These are phyloP conservation scores for Falco novaeseelandiae DNA, from an alignment of 2,797 vertebrate species.

Conservation along the genomic window DNA sequence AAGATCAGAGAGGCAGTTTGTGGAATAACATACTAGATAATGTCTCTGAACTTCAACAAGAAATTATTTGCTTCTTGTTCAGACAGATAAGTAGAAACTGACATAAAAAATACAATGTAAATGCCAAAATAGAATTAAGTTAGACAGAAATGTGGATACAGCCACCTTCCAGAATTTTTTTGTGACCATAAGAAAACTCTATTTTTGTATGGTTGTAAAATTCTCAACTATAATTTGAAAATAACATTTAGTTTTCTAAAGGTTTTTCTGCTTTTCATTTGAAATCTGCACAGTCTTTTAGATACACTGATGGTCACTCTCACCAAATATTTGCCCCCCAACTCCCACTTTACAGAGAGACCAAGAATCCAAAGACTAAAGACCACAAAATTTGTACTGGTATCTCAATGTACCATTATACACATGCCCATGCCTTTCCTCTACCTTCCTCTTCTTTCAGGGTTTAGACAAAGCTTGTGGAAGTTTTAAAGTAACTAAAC, in stretches of 20 bases:
- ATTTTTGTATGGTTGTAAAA: not conserved
- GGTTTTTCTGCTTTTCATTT: not conserved
- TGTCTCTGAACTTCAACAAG: not conserved
- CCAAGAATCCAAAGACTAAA: not conserved
- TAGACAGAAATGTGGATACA: not conserved
- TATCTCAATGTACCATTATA: not conserved
- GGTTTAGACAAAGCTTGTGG: not conserved
- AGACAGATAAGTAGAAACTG: not conserved
- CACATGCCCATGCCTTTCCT: not conserved
- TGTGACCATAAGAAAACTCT: not conserved
- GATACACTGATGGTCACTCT: not conserved
- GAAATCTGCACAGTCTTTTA: not conserved
- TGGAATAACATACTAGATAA: not conserved
- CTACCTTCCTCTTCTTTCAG: not conserved
- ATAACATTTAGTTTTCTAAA: not conserved
- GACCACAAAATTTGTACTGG: not conserved
- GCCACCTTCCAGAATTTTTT: not conserved
- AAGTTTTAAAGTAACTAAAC: not conserved
- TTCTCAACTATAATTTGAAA: not conserved
- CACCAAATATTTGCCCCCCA: not conserved
- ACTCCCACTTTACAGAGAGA: conserved; percentile 26
- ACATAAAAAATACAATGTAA: not conserved
- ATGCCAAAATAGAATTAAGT: not conserved
- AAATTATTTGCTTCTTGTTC: not conserved
- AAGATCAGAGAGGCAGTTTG: conserved; percentile 20